A percentile compares a stretch with the other conserved stretches of the same genome.
phyloP scores from a whole-genome alignment of 1,140 invertebrate genomes.

The Ceratosolen solmsi region DNA sequence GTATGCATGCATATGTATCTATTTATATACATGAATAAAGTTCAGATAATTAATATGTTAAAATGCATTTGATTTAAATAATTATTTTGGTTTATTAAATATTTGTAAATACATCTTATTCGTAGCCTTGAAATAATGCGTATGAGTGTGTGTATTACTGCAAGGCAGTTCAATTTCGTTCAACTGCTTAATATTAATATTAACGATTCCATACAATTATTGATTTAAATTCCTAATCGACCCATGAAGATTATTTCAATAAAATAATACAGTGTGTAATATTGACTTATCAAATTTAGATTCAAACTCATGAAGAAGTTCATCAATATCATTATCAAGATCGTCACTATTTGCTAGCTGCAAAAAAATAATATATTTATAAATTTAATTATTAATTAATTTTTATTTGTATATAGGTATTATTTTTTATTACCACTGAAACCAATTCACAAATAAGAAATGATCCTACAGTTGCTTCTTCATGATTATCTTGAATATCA shows the following conservation, averaged over 20 bases:
- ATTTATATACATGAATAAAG: too few relatives aligned
- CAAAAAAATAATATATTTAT: slow-evolving; percentile 59
- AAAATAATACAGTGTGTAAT: slow-evolving; percentile 95
- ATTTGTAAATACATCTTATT: neutral
- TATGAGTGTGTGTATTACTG: neutral
- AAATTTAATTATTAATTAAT: slow-evolving; percentile 37
- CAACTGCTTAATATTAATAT: neutral
- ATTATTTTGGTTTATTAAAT: neutral
- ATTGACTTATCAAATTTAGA: slow-evolving; percentile 89
- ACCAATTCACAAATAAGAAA: slow-evolving; percentile 97
- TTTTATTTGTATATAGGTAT: too few relatives aligned
- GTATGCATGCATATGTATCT: too few relatives aligned
- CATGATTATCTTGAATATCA: slow-evolving; percentile 99
- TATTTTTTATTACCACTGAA: slow-evolving; percentile 82
- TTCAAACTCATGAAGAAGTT: slow-evolving; percentile 96
- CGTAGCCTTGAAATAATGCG: neutral
- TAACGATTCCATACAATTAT: neutral
- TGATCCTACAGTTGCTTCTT: slow-evolving; percentile 99
- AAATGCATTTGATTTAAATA: slow-evolving; percentile 14
- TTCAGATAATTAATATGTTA: too few relatives aligned
- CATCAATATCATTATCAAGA: slow-evolving; percentile 98
- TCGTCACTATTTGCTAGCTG: slow-evolving; percentile 93
- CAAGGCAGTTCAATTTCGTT: neutral
- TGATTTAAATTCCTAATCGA: neutral
- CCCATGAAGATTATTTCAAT: slow-evolving; percentile 75